Conservation (phyloP, 2,113 vertebrate species). For the Acrocephalus arundinaceus region DNA sequence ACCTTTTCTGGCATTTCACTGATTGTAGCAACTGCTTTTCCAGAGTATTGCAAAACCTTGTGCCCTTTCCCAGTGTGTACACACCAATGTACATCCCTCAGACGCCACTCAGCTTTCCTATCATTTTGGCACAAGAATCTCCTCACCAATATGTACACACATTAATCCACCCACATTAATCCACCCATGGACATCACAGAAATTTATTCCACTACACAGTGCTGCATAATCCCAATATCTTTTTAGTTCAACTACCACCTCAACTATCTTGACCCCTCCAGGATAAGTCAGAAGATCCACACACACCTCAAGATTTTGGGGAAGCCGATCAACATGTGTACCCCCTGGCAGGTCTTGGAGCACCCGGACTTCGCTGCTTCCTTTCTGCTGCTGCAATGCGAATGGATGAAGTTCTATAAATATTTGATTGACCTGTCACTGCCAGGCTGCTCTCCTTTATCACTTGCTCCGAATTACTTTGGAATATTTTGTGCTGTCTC, state of each 20-base stretch:
- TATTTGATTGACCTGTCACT: conserved; percentile 72
- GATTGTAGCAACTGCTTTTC: conserved; percentile 64
- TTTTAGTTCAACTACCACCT: neutral
- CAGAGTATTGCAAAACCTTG: conserved; percentile 36
- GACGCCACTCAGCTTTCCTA: neutral
- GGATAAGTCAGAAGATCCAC: neutral
- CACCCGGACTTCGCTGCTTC: neutral
- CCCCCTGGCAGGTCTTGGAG: neutral
- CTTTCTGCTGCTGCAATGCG: conserved; percentile 24
- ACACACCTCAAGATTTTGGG: neutral
- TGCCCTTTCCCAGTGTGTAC: conserved; percentile 56
- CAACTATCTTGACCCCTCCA: neutral
- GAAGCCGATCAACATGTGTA: rapidly evolving
- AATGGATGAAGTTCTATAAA: conserved; percentile 64
- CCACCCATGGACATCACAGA: neutral
- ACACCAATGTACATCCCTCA: neutral
- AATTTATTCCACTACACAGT: neutral
- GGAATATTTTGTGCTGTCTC: conserved; percentile 40
- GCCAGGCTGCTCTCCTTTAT: conserved; percentile 63
- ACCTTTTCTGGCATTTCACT: conserved; percentile 76
- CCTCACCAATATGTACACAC: neutral
- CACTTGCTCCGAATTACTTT: conserved; percentile 39
- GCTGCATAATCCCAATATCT: neutral
- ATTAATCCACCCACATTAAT: neutral
- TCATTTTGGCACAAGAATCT: neutral